A percentile compares a stretch with the other conserved stretches of the same genome.
Conservation (phyloP, 2,797 vertebrate species). For the Crypturellus tataupa region DNA sequence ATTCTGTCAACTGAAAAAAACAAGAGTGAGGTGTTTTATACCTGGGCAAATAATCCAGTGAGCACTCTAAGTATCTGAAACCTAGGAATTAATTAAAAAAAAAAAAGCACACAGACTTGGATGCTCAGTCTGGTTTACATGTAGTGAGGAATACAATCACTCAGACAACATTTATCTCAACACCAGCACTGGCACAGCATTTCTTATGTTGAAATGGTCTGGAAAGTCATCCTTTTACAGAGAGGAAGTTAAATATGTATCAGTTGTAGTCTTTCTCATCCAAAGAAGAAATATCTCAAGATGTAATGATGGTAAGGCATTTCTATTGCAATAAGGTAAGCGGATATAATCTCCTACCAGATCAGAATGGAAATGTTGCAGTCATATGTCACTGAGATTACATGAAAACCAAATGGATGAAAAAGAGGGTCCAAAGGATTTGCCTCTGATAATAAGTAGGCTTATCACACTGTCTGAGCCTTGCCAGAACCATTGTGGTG, state of each 20-base stretch:
- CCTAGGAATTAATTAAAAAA: neutral
- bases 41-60: neutral
- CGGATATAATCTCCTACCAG: neutral
- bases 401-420: neutral
- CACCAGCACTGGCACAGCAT: neutral
- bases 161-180: neutral
- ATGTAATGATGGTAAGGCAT: neutral
- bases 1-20: neutral
- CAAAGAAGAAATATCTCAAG: neutral
- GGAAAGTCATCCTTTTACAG: neutral
- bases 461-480: neutral
- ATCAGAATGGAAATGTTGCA: neutral
- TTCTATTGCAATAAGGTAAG: neutral
- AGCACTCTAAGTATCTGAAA: neutral
- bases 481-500: neutral
- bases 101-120: neutral
- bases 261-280: neutral
- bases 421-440: neutral
- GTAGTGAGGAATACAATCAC: neutral
- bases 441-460: neutral
- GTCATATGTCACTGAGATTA: neutral
- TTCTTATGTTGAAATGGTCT: neutral
- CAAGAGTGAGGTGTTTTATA: neutral
- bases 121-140: neutral
- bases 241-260: neutral